Base-by-base conservation (phyloP, 2,797 vertebrate genomes). In the Todus mexicanus region DNA sequence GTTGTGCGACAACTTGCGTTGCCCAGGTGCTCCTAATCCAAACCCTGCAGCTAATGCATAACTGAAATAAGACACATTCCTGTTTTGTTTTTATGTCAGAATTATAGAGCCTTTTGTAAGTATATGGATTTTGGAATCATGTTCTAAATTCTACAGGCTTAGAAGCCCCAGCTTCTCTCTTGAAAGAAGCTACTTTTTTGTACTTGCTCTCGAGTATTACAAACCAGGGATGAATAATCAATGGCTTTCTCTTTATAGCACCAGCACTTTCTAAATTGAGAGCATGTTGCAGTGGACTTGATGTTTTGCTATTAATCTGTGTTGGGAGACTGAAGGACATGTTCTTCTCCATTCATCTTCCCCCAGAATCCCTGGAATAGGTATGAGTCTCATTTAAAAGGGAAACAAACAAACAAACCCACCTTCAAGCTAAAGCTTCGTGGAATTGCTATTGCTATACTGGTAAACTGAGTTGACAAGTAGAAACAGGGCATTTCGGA, bases 191-290 rank as follows among this genome's bases (percentile, higher is more conserved):
- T 81, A 29, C 37, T 42, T 86, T 88, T 94, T 94, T 87, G n/a
- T 95, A 89, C 77, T 90, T 91, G 70, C 26, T 96, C 77, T 90
- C 1, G 0, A 83, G 48, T 88, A 42, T 91, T 91, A 66, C 40
- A 86, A 93, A 93, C 66, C 57, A 84, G 89, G 87, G 79, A 61
- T 86, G 57, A 96, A 91, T 96, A 96, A 95, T 95, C 92, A 91
- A 78, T 94, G 89, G 76, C 71, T 92, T 95, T 94, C 91, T 94
- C 85, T 92, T 91, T 91, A 95, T 94, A 96, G 93, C 89, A 94
- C 90, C 92, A 93, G 94, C 79, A 94, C 87, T 93, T 94, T 91
- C 82, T 93, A 95, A 93, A 90, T 84, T 89, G 84, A 96, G 90
- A 96, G 90, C 90, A 72, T 84, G 64, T 92, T 93, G 89, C 85